phyloP scores from a whole-genome alignment of 2,113 vertebrate genomes.

The Muntiacus reevesi region DNA sequence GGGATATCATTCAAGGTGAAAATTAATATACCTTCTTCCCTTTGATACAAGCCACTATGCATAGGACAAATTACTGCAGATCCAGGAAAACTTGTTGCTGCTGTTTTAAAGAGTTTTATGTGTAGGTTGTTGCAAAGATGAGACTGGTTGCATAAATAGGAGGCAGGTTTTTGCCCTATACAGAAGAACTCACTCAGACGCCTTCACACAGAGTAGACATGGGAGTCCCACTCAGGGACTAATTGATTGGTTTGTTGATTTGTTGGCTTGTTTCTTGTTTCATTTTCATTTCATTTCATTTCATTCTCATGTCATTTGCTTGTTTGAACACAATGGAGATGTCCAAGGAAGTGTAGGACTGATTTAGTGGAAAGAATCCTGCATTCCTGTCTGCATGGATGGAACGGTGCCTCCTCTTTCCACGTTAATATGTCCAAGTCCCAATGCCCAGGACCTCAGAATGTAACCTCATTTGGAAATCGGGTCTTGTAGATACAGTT shows the following conservation, averaged over 20 bases:
- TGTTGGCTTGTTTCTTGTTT: not conserved
- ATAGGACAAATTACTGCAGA: not conserved
- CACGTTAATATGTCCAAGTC: not conserved
- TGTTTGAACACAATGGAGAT: not conserved
- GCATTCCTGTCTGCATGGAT: not conserved
- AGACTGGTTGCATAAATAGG: not conserved
- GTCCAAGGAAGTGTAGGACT: not conserved
- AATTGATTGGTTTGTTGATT: not conserved
- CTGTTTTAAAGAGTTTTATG: not conserved
- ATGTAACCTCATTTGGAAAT: not conserved
- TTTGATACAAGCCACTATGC: not conserved
- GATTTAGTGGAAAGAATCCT: not conserved
- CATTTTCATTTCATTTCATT: not conserved
- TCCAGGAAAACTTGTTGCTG: not conserved
- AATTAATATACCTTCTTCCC: not conserved
- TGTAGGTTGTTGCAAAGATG: not conserved
- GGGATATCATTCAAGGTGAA: not conserved
- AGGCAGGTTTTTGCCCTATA: not conserved
- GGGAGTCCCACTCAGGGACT: not conserved
- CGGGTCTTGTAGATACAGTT: not conserved
- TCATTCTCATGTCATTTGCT: not conserved
- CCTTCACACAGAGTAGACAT: not conserved
- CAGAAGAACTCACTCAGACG: not conserved
- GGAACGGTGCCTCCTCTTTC: not conserved
- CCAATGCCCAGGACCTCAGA: not conserved